Percentiles rank a stretch among this genome's conserved stretches.
phyloP scores from a whole-genome alignment of 1,140 invertebrate genomes.

The Macrobrachium nipponense region DNA sequence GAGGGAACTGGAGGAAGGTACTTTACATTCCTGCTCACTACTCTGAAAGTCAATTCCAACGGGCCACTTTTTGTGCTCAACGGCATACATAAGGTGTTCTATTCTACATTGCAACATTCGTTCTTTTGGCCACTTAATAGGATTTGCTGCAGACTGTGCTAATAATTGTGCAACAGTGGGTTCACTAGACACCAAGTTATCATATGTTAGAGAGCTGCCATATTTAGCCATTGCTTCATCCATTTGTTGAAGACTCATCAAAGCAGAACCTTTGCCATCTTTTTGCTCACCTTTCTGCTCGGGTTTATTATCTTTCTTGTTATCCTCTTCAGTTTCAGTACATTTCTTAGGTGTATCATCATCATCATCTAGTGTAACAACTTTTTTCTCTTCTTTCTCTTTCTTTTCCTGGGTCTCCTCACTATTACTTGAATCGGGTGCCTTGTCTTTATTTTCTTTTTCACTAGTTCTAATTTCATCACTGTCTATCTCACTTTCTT shows the following conservation, averaged over 20 bases:
- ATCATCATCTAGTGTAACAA: slow-evolving; percentile 27
- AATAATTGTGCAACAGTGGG: slow-evolving; percentile 65
- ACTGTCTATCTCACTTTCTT: slow-evolving; percentile 7
- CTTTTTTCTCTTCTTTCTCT: slow-evolving; percentile 9
- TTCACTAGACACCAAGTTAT: slow-evolving; percentile 63
- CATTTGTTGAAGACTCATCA: slow-evolving; percentile 65
- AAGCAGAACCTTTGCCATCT: slow-evolving; percentile 36
- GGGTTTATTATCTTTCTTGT: slow-evolving; percentile 65
- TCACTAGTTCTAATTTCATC: slow-evolving; percentile 6
- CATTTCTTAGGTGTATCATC: neutral
- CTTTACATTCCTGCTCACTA: slow-evolving; percentile 48
- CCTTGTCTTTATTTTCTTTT: slow-evolving; percentile 24
- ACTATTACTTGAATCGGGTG: neutral
- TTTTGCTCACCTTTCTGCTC: slow-evolving; percentile 74
- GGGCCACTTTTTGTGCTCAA: slow-evolving; percentile 63
- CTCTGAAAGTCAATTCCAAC: slow-evolving; percentile 60
- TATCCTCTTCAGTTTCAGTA: slow-evolving; percentile 61
- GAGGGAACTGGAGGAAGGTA: neutral
- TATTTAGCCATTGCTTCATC: slow-evolving; percentile 65
- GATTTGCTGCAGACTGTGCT: slow-evolving; percentile 65
- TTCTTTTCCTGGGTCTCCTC: slow-evolving; percentile 31
- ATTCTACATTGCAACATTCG: slow-evolving; percentile 63
- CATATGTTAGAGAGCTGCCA: slow-evolving; percentile 60
- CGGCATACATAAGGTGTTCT: slow-evolving; percentile 64
- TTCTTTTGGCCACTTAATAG: slow-evolving; percentile 65